These are phyloP conservation scores for Hozukius guyotensis DNA, from an alignment of 2,797 vertebrate genomes.

Conservation along the genomic window DNA sequence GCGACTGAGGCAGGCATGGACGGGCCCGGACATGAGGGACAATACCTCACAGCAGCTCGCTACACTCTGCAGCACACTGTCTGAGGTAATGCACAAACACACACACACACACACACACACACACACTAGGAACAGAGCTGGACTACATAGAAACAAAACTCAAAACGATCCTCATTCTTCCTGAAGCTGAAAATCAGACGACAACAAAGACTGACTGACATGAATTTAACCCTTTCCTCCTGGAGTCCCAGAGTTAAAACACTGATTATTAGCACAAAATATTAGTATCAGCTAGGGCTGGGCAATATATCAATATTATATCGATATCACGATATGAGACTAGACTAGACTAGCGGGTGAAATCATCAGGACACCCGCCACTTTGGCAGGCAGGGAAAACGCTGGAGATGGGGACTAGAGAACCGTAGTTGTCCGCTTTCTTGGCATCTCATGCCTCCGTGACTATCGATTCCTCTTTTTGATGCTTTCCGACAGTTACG, in stretches of 20 bases:
- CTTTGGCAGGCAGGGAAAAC: too few species aligned
- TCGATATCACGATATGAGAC: too few species aligned
- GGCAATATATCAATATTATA: too few species aligned
- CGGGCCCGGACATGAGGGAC: slow-evolving; percentile 73
- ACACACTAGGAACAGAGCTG: too few species aligned
- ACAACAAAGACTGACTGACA: neutral
- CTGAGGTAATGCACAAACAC: slow-evolving; percentile 71
- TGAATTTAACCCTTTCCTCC: neutral
- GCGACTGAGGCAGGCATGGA: slow-evolving; percentile 83
- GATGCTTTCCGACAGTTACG: too few species aligned
- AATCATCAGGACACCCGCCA: too few species aligned
- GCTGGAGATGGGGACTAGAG: too few species aligned
- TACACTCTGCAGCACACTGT: slow-evolving; percentile 71
- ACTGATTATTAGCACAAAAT: neutral
- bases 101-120: neutral
- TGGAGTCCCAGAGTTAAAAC: neutral
- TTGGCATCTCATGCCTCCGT: too few species aligned
- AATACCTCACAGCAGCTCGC: slow-evolving; percentile 76
- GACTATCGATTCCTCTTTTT: too few species aligned
- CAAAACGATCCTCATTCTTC: neutral
- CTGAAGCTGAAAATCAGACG: neutral
- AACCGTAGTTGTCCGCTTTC: too few species aligned
- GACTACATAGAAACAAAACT: neutral
- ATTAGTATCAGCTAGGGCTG: neutral
- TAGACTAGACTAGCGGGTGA: too few species aligned